Conservation (phyloP, 2,113 vertebrate genomes). For the Eudyptes chrysolophus region DNA sequence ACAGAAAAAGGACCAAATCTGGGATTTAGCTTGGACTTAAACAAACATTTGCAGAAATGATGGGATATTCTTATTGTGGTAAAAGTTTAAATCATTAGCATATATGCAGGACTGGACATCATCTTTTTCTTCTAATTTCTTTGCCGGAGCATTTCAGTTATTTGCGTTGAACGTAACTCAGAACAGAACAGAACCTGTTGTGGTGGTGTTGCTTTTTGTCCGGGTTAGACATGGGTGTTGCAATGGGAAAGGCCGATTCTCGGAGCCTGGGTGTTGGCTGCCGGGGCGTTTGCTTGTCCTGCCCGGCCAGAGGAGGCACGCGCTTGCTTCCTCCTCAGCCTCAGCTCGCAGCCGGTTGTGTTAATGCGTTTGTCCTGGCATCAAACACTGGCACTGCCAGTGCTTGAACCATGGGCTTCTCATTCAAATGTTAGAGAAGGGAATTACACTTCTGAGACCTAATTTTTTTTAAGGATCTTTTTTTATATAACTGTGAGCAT, state of each 20-base stretch:
- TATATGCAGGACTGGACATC: not conserved
- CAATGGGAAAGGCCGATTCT: not conserved
- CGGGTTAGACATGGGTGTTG: fast-evolving
- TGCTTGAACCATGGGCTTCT: not conserved
- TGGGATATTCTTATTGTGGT: not conserved
- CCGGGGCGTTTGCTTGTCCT: fast-evolving
- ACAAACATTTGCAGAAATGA: not conserved
- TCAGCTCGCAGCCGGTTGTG: not conserved
- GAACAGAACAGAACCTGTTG: not conserved
- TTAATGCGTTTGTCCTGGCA: not conserved
- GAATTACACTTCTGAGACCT: no score
- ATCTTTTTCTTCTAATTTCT: not conserved
- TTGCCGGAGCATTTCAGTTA: not conserved
- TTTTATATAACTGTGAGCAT: no score
- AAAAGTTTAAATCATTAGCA: not conserved
- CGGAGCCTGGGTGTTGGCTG: not conserved
- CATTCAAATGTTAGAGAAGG: not conserved
- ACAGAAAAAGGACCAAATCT: not conserved
- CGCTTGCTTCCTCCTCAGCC: not conserved
- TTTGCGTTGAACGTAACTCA: fast-evolving
- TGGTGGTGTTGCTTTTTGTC: not conserved
- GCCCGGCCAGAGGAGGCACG: fast-evolving
- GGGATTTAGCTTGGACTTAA: not conserved
- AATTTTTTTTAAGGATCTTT: no score
- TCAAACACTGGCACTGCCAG: not conserved